A percentile compares a stretch with the other conserved stretches of the same genome.
Conservation (phyloP, 2,888 invertebrate species). For the Antitype chi region DNA sequence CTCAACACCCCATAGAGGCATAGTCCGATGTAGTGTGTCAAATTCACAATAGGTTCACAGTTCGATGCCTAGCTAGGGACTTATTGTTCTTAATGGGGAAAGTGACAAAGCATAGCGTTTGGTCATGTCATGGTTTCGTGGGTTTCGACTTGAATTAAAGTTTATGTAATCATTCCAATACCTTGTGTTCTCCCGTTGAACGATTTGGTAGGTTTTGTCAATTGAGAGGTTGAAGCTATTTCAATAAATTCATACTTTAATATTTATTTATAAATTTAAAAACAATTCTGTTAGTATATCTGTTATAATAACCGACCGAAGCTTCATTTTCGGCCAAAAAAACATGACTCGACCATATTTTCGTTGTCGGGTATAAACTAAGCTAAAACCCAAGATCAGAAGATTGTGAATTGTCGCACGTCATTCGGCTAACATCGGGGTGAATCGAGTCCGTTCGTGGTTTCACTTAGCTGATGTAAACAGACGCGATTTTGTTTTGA, state of each 20-base stretch:
- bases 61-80: slow-evolving; percentile 53
- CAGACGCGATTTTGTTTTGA: too few relatives aligned
- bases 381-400: too few relatives aligned
- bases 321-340: too few relatives aligned
- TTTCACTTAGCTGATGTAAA: too few relatives aligned
- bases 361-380: too few relatives aligned
- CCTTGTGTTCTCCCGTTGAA: neutral
- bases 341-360: too few relatives aligned
- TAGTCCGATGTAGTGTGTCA: slow-evolving; percentile 47
- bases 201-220: neutral
- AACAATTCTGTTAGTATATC: too few relatives aligned
- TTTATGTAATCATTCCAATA: slow-evolving; percentile 13
- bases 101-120: slow-evolving; percentile 53
- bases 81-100: slow-evolving; percentile 60
- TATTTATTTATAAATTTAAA: too few relatives aligned
- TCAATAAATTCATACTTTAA: neutral
- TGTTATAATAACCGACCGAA: too few relatives aligned
- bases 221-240: neutral
- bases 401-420: too few relatives aligned
- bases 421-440: too few relatives aligned
- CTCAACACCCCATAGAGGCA: slow-evolving; percentile 31
- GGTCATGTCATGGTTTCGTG: slow-evolving; percentile 45
- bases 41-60: slow-evolving; percentile 66
- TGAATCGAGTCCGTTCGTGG: too few relatives aligned
- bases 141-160: slow-evolving; percentile 2